These are phyloP conservation scores for Petrocephalus sullivani DNA, from an alignment of 2,797 vertebrate species.

Conservation along the genomic window DNA sequence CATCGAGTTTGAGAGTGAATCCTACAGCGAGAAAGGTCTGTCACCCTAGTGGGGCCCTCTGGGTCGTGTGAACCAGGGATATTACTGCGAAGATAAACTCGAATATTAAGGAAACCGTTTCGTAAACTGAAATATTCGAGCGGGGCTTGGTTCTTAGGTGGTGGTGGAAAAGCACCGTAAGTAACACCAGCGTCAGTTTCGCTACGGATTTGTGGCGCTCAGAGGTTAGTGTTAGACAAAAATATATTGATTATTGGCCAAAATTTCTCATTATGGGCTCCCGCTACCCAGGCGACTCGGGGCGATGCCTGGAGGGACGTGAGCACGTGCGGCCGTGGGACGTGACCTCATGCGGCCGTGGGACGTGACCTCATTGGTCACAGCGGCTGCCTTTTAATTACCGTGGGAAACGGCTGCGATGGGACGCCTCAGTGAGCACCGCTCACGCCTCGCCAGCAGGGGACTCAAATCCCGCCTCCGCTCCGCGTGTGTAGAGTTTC, in stretches of 20 bases:
- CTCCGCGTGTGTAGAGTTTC: not conserved
- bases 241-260: not conserved
- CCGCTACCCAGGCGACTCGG: not conserved
- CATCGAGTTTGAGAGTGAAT: conserved; percentile 98
- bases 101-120: not conserved
- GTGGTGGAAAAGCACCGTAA: not conserved
- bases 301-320: not conserved
- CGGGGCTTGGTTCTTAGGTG: not conserved
- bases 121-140: not conserved
- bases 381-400: conserved; percentile 16
- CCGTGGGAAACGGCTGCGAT: not conserved
- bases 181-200: not conserved
- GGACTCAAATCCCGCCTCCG: not conserved
- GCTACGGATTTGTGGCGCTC: not conserved
- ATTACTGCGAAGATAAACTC: not conserved
- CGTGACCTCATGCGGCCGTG: not conserved
- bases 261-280: not conserved
- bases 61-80: not conserved
- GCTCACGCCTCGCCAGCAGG: not conserved
- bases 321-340: not conserved
- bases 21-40: conserved; percentile 96
- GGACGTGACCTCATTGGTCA: not conserved
- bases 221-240: not conserved
- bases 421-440: not conserved
- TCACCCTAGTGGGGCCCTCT: not conserved